phyloP scores from a whole-genome alignment of 2,113 vertebrate species.

The Sander lucioperca region DNA sequence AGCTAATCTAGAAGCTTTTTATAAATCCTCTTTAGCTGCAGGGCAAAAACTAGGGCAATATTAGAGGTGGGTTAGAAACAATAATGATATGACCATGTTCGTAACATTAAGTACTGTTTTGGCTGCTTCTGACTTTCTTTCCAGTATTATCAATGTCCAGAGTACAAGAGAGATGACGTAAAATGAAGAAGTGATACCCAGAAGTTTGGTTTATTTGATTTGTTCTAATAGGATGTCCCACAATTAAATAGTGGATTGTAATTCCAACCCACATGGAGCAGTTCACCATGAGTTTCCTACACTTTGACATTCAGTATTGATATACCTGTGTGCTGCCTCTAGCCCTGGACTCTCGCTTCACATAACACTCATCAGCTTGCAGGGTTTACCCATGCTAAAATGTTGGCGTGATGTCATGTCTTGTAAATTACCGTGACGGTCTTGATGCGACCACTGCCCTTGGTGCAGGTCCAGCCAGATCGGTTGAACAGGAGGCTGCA shows the following conservation, averaged over 20 bases:
- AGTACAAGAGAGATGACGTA: too few relatives aligned
- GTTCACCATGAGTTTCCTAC: background rate
- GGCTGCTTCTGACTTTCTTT: background rate
- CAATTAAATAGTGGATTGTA: background rate
- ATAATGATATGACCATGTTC: background rate
- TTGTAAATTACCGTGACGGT: conserved; percentile 85
- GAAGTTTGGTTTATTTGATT: background rate
- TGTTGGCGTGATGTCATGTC: conserved; percentile 26
- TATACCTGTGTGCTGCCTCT: conserved; percentile 6
- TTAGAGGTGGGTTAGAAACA: background rate
- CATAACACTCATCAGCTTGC: conserved; percentile 8
- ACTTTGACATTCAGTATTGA: conserved; percentile 16
- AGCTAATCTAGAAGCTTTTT: conserved; percentile 6
- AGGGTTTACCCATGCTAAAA: conserved; percentile 5
- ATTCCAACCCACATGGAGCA: conserved; percentile 15
- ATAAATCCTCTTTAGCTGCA: background rate
- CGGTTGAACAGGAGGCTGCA: conserved; percentile 87
- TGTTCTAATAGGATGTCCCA: background rate
- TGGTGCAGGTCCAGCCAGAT: conserved; percentile 90
- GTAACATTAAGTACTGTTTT: background rate
- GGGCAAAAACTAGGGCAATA: conserved; percentile 3
- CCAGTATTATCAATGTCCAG: background rate
- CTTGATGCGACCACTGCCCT: conserved; percentile 88
- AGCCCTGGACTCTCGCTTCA: conserved; percentile 19
- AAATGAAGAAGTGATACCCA: background rate